Percentiles rank a stretch among this genome's conserved stretches.
Evolutionary conservation across 2,797 vertebrate genomes (phyloP).

Genomic region (Pelobates cultripes): DNA sequence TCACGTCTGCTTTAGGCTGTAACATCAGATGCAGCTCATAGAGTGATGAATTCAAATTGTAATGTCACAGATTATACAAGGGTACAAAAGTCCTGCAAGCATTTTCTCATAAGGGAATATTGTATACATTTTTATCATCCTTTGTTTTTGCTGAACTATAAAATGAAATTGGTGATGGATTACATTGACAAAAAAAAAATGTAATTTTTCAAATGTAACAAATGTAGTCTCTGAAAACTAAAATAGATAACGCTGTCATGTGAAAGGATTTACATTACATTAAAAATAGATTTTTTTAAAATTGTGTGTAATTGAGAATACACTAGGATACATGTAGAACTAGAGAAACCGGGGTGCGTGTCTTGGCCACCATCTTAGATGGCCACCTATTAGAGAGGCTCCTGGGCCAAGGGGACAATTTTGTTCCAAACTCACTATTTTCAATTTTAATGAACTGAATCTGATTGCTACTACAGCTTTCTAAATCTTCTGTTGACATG

Average conservation of each 20-base stretch:
- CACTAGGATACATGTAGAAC: no score
- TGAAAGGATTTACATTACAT: no score
- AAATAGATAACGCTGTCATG: constrained; percentile 18
- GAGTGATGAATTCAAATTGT: constrained; percentile 72
- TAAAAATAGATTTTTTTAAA: no score
- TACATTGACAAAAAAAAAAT: not conserved
- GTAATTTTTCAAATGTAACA: not conserved
- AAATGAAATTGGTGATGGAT: constrained; percentile 6
- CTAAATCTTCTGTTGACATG: no score
- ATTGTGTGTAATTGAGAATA: no score
- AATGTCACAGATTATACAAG: constrained; percentile 71
- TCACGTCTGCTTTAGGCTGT: constrained; percentile 72
- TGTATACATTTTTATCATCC: constrained; percentile 5
- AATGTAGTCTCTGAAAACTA: not conserved
- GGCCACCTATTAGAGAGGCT: no score
- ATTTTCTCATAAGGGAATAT: constrained; percentile 43
- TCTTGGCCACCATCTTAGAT: no score
- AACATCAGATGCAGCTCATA: constrained; percentile 74
- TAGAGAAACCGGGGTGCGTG: no score
- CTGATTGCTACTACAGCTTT: no score
- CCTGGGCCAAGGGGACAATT: no score
- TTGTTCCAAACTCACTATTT: no score
- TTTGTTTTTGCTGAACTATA: constrained; percentile 23
- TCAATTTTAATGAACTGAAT: no score
- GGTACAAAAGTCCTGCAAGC: constrained; percentile 59